Base-by-base conservation (phyloP, 2,113 vertebrate species). In the Tonatia bakeri region DNA sequence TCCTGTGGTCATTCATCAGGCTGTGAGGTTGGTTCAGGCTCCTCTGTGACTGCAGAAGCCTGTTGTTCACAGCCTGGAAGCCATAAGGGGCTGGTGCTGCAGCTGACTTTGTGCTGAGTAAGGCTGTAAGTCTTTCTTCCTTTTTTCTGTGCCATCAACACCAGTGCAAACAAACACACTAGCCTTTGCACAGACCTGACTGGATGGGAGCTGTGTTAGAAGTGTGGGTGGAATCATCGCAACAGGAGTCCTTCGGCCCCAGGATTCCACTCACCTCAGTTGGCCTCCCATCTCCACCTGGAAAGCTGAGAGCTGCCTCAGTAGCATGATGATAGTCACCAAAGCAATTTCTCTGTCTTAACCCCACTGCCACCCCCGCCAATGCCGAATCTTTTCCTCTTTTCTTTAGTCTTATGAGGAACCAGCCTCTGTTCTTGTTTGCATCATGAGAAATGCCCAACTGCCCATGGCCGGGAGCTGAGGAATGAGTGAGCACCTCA, bases 391-490 rank as follows among this genome's bases (percentile, higher is more conserved):
- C 40, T 70, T 17, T 26, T 61, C 33, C 22, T 83, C 43, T 87
- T 79, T 24, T 33, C 24, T 84, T 38, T 64, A 19, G 24, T 38
- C 31, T 79, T 79, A 12, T 54, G 61, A 79, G 24, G 15, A 64
- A 64, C 1, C 13, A 33, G 15, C 2, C 54, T 47, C 24, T 40
- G 12, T 10, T 91, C 33, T 45, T 69, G 28, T 47, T 33, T 20
- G 45, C 13, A n/a, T 14, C 5, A 1, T 22, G 50, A 88, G 47
- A 83, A 50, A 52, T 38, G 5, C 22, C 64, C 28, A 72, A 5
- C 3, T 43, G 38, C 13, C 22, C 24, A 3, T 22, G 33, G 28
- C 40, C 0, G 0, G 3, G 50, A 70, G 47, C 36, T 61, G 19
- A 56, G 69, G 22, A 75, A 10, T 1, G 14, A 36, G 59, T 28